A percentile compares a stretch with the other conserved stretches of the same genome.
Conservation (phyloP, 2,113 vertebrate genomes). For the Casuarius casuarius region DNA sequence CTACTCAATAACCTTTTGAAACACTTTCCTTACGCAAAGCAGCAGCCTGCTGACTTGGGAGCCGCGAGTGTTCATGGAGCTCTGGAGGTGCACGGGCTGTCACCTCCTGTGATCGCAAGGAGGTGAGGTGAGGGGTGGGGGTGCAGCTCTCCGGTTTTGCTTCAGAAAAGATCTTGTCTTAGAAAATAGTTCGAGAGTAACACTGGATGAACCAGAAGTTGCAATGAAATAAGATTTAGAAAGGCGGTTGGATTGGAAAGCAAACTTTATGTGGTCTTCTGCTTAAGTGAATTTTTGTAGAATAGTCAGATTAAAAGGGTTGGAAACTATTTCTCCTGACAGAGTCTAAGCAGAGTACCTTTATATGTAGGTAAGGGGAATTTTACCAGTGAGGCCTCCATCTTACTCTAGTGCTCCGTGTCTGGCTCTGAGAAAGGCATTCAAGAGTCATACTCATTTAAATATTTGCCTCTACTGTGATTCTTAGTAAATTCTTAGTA, state of each 20-base stretch:
- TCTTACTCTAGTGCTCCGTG: background rate
- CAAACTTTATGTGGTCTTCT: background rate
- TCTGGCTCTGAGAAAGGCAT: background rate
- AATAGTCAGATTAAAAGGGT: background rate
- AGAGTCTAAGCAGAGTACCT: background rate
- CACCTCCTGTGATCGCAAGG: background rate
- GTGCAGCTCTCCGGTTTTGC: background rate
- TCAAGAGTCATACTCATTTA: background rate
- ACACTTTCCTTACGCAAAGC: background rate
- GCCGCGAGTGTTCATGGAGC: background rate
- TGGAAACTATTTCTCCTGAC: background rate
- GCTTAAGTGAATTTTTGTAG: background rate
- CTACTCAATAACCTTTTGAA: background rate
- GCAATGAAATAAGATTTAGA: background rate
- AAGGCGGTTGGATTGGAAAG: background rate
- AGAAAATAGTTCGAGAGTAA: background rate
- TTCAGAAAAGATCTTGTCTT: background rate
- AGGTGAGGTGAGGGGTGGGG: background rate
- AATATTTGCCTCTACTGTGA: background rate
- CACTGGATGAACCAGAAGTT: background rate
- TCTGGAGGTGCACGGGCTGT: background rate
- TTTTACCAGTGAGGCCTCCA: background rate
- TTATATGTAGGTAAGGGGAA: background rate
- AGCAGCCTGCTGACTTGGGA: background rate
- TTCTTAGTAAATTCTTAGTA: conserved; percentile 12